Percentiles rank a stretch among this genome's conserved stretches.
These are phyloP conservation scores for Halichondria panicea DNA, from an alignment of 37 sponge, comb jelly and placozoan species.

Conservation along the genomic window DNA sequence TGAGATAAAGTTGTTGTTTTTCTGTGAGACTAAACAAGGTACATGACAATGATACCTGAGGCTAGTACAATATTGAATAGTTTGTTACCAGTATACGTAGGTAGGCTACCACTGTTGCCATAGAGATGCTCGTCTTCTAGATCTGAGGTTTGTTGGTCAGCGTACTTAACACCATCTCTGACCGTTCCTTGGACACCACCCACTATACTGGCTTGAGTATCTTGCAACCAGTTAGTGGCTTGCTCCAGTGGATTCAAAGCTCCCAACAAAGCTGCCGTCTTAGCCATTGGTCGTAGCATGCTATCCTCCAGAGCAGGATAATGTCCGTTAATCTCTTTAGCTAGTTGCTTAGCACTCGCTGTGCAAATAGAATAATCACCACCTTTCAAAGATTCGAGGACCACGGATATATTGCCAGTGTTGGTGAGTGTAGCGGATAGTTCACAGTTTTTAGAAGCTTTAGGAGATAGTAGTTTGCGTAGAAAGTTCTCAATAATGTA, in stretches of 20 bases:
- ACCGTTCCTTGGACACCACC: too few relatives aligned
- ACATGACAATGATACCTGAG: too few relatives aligned
- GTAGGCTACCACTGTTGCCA: too few relatives aligned
- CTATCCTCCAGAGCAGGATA: background rate
- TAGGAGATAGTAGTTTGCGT: conserved; percentile 7
- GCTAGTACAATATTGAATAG: too few relatives aligned
- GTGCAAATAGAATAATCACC: conserved; percentile 5
- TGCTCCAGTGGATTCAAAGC: background rate
- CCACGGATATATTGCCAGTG: conserved; percentile 34
- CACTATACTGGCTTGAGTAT: background rate
- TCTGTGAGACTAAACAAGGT: too few relatives aligned
- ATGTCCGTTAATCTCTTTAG: conserved; percentile 19
- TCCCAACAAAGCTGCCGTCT: too few relatives aligned
- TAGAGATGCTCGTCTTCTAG: too few relatives aligned
- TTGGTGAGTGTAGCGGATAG: conserved; percentile 27
- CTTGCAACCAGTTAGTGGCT: too few relatives aligned
- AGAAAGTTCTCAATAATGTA: conserved; percentile 30
- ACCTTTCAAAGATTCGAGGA: conserved; percentile 17
- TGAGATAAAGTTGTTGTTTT: too few relatives aligned
- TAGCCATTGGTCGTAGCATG: background rate
- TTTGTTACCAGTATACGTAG: too few relatives aligned
- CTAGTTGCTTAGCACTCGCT: conserved; percentile 7
- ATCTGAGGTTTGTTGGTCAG: too few relatives aligned
- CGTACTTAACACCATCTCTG: too few relatives aligned
- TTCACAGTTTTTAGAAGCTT: conserved; percentile 17